phyloP scores from a whole-genome alignment of 2,797 vertebrate genomes.

The Danio aesculapii region DNA sequence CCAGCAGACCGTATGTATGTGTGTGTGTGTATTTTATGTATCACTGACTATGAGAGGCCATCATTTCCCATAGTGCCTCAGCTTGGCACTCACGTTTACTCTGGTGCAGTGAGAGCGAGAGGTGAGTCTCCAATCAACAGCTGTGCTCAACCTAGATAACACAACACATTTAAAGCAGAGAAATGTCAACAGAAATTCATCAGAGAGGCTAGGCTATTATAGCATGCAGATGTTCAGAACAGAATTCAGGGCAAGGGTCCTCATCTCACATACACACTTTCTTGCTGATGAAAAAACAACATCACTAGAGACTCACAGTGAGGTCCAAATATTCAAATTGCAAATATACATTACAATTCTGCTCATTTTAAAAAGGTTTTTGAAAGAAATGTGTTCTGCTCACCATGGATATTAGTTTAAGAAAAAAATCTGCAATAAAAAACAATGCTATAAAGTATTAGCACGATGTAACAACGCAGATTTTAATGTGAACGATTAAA shows the following conservation, averaged over 20 bases:
- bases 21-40: constrained; percentile 2
- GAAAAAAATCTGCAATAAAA: neutral
- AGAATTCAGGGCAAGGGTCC: neutral
- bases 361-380: neutral
- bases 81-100: constrained; percentile 4
- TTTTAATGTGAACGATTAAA: no score
- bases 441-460: neutral
- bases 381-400: no score
- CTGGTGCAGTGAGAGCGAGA: constrained; percentile 13
- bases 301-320: neutral
- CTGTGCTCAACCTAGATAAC: constrained; percentile 38
- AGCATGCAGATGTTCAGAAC: constrained; percentile 13
- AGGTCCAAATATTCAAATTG: neutral
- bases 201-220: neutral
- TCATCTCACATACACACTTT: neutral
- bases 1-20: neutral
- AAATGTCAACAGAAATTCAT: constrained; percentile 15
- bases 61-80: constrained; percentile 27
- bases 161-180: constrained; percentile 8
- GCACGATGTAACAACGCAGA: neutral
- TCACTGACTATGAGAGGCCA: constrained; percentile 26
- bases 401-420: neutral
- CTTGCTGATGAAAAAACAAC: neutral
- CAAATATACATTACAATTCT: neutral
- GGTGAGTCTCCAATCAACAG: constrained; percentile 34